Evolutionary conservation across 1,140 invertebrate genomes (phyloP).

Genomic region (Harlomillsia oculata): DNA sequence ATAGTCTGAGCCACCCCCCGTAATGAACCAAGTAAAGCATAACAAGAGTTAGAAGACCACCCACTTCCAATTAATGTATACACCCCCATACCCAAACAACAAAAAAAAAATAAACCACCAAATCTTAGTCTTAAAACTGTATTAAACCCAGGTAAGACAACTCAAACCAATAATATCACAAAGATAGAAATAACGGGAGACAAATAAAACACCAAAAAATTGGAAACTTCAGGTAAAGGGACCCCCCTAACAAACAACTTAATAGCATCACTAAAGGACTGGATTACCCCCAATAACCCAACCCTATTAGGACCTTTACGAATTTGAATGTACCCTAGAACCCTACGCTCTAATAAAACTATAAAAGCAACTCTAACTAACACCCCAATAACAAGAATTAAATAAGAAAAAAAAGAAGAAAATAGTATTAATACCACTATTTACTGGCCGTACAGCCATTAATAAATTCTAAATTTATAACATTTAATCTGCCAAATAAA

Average conservation of each 20-base stretch:
- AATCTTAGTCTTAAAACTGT: constrained; percentile 43
- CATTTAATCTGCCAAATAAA: constrained; percentile 54
- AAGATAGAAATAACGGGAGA: constrained; percentile 49
- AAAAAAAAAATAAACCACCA: constrained; percentile 47
- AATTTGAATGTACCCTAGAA: constrained; percentile 57
- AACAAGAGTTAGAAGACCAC: constrained; percentile 57
- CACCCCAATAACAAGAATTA: constrained; percentile 46
- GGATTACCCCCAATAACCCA: constrained; percentile 49
- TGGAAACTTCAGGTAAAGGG: constrained; percentile 42
- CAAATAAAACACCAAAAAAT: constrained; percentile 48
- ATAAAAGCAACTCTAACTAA: constrained; percentile 55
- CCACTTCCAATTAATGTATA: constrained; percentile 50
- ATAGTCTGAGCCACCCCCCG: constrained; percentile 55
- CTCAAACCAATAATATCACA: constrained; percentile 47
- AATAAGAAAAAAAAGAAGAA: too few relatives aligned
- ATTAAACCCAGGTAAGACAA: constrained; percentile 44
- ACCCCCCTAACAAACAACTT: constrained; percentile 55
- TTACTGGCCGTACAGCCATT: too few relatives aligned
- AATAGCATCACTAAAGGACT: constrained; percentile 56
- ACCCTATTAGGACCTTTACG: constrained; percentile 58
- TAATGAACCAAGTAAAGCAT: constrained; percentile 52
- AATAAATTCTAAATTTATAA: constrained; percentile 52
- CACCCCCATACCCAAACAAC: constrained; percentile 47
- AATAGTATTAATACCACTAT: too few relatives aligned
- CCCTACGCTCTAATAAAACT: constrained; percentile 56